Conservation (phyloP, 1,140 invertebrate species). For the Zaprionus gabonicus region DNA sequence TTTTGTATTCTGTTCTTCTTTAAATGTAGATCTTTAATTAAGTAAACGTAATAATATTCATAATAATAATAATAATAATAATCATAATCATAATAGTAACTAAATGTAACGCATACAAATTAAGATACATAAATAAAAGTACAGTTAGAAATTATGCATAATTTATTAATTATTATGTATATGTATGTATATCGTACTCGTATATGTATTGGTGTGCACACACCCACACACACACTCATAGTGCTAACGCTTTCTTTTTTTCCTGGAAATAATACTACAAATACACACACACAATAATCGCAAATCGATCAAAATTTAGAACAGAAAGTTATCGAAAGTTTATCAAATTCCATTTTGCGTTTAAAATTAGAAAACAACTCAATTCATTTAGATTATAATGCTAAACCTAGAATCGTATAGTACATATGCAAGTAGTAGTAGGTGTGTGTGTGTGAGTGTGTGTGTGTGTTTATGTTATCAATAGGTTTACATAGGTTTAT, state of each 20-base stretch:
- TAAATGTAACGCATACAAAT: constrained; percentile 80
- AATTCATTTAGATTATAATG: constrained; percentile 73
- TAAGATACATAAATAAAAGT: constrained; percentile 79
- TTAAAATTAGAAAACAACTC: constrained; percentile 81
- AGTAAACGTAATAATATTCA: constrained; percentile 78
- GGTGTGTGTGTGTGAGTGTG: constrained; percentile 1
- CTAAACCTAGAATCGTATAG: constrained; percentile 52
- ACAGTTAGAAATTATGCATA: constrained; percentile 71
- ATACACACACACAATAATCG: constrained; percentile 51
- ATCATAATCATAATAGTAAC: constrained; percentile 75
- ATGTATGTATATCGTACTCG: constrained; percentile 16
- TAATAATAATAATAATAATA: constrained; percentile 77
- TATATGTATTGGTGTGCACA: constrained; percentile 37
- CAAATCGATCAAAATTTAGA: constrained; percentile 27
- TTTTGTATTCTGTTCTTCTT: constrained; percentile 45
- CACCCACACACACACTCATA: constrained; percentile 4
- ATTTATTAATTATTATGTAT: constrained; percentile 66
- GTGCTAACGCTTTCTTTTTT: constrained; percentile 26
- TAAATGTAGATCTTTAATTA: constrained; percentile 78
- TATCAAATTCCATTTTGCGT: constrained; percentile 32
- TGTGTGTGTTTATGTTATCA: constrained; percentile 24
- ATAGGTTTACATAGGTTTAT: constrained; percentile 48
- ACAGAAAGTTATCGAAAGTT: constrained; percentile 43
- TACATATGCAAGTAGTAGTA: constrained; percentile 46
- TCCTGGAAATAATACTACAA: constrained; percentile 79